Percentiles rank a stretch among this genome's conserved stretches.
These are phyloP conservation scores for Cantharis flavilabris DNA, from an alignment of 2,888 invertebrate genomes.

Conservation along the genomic window DNA sequence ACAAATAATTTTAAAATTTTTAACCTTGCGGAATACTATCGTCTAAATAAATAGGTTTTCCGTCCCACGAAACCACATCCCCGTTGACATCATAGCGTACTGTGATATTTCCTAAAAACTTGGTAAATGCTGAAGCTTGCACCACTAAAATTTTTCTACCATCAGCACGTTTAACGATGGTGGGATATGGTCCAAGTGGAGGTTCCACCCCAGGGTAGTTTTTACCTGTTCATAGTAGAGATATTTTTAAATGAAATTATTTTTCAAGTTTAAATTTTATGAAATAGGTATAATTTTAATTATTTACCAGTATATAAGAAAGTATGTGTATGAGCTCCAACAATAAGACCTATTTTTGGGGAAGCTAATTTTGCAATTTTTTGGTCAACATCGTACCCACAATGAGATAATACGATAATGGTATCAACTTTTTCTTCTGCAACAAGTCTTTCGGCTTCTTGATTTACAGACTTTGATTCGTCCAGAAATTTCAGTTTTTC, in stretches of 20 bases:
- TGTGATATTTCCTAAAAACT: constrained; percentile 78
- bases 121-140: constrained; percentile 73
- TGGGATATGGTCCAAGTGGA: constrained; percentile 70
- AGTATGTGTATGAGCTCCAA: constrained; percentile 85
- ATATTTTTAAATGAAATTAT: background rate
- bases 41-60: constrained; percentile 73
- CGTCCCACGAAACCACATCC: constrained; percentile 65
- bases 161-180: constrained; percentile 63
- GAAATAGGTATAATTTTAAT: background rate
- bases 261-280: too few species aligned
- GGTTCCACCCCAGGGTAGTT: constrained; percentile 57
- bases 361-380: constrained; percentile 68
- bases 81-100: constrained; percentile 72
- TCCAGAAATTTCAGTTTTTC: constrained; percentile 70
- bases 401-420: constrained; percentile 81
- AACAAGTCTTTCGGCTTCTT: constrained; percentile 68
- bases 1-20: background rate
- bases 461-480: constrained; percentile 68
- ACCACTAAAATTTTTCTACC: constrained; percentile 67
- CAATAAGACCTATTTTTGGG: constrained; percentile 75
- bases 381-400: constrained; percentile 72
- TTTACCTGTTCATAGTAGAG: background rate
- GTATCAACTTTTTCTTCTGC: constrained; percentile 69
- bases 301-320: constrained; percentile 72
- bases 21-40: constrained; percentile 67